These are phyloP conservation scores for Anser brachyrhynchus DNA, from an alignment of 2,113 vertebrate species.

Conservation along the genomic window DNA sequence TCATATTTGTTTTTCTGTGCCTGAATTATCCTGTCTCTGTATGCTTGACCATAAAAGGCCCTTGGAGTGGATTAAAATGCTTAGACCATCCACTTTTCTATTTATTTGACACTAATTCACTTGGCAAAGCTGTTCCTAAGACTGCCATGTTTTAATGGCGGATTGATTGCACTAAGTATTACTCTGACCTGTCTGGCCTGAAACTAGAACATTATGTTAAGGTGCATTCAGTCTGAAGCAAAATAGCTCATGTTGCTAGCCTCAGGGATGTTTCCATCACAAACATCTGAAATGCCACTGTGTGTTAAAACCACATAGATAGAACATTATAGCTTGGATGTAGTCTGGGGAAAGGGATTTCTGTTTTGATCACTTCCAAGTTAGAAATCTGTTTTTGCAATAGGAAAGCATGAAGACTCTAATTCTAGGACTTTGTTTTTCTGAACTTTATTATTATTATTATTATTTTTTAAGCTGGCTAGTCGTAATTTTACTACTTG, in stretches of 20 bases:
- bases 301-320: background rate
- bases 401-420: background rate
- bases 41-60: background rate
- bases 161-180: background rate
- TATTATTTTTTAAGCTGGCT: background rate
- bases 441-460: background rate
- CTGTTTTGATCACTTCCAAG: background rate
- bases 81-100: background rate
- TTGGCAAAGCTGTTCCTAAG: background rate
- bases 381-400: background rate
- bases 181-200: background rate
- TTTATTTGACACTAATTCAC: background rate
- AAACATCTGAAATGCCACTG: background rate
- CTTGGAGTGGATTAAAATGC: background rate
- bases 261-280: background rate
- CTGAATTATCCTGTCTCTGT: background rate
- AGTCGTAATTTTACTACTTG: background rate
- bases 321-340: background rate
- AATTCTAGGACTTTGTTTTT: background rate
- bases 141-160: background rate
- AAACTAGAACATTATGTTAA: background rate
- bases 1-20: background rate
- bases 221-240: background rate
- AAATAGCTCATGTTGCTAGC: background rate
- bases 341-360: background rate